A percentile compares a stretch with the other conserved stretches of the same genome.
Evolutionary conservation across 2,888 invertebrate species (phyloP).

Genomic region (Pycnomerus fuliginosus): DNA sequence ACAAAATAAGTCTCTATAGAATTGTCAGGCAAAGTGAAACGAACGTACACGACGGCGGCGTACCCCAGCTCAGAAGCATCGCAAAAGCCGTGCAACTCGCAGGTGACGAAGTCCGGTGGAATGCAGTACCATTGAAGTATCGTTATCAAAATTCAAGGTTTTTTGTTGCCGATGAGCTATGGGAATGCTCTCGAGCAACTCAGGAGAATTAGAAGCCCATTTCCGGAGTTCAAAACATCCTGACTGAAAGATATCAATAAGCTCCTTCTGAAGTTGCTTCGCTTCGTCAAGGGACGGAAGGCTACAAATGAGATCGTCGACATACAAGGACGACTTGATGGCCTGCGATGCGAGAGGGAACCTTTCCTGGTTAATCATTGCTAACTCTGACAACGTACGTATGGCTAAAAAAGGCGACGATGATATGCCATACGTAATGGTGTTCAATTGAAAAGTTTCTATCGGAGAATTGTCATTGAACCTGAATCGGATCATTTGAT

Average conservation of each 20-base stretch:
- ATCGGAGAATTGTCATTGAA: no score
- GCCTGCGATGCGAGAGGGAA: not conserved
- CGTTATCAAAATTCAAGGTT: not conserved
- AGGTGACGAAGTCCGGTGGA: not conserved
- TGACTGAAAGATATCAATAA: not conserved
- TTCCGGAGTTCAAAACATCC: slow-evolving; percentile 1
- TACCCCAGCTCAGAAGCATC: slow-evolving; percentile 1
- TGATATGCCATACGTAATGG: no score
- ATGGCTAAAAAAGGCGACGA: no score
- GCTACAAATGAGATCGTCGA: not conserved
- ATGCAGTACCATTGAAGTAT: not conserved
- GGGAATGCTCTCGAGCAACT: not conserved
- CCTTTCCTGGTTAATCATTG: not conserved
- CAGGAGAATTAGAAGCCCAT: not conserved
- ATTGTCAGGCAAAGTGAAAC: not conserved
- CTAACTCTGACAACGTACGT: not conserved
- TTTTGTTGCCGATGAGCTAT: not conserved
- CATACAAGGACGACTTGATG: not conserved
- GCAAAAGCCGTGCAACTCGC: slow-evolving; percentile 1
- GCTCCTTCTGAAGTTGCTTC: not conserved
- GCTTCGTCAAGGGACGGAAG: not conserved
- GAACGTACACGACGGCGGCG: not conserved
- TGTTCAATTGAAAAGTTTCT: no score
- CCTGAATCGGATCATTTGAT: no score
- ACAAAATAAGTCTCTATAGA: not conserved